Conservation (phyloP, 2,113 vertebrate species). For the Callithrix jacchus region DNA sequence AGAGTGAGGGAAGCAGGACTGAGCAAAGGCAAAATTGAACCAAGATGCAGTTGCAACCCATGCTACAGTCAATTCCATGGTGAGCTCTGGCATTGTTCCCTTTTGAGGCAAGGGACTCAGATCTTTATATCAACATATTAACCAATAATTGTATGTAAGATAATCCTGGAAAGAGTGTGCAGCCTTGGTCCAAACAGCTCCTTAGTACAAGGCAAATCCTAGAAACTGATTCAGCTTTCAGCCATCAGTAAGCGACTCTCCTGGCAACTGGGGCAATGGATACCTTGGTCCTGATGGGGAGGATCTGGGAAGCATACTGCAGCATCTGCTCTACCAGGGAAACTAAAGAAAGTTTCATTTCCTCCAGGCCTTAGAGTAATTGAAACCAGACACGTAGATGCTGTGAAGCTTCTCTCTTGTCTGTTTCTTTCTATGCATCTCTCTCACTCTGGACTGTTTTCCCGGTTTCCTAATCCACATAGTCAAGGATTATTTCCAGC, state of each 20-base stretch:
- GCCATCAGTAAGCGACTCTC: neutral
- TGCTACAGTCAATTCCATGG: neutral
- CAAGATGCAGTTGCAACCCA: neutral
- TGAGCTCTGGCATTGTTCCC: neutral
- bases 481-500: neutral
- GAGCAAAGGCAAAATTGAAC: neutral
- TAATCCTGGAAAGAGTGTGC: neutral
- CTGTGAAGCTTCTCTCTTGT: neutral
- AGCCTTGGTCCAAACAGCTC: neutral
- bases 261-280: neutral
- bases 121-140: neutral
- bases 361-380: neutral
- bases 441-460: neutral
- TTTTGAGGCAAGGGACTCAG: neutral
- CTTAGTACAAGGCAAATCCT: neutral
- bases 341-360: neutral
- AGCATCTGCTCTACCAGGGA: neutral
- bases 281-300: neutral
- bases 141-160: neutral
- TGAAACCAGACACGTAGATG: neutral
- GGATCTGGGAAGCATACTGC: neutral
- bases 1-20: neutral
- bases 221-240: neutral
- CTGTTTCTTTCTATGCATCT: neutral
- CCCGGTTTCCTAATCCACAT: neutral